A percentile compares a stretch with the other conserved stretches of the same genome.
Evolutionary conservation across 2,797 vertebrate genomes (phyloP).

Genomic region (Neomorphus geoffroyi): DNA sequence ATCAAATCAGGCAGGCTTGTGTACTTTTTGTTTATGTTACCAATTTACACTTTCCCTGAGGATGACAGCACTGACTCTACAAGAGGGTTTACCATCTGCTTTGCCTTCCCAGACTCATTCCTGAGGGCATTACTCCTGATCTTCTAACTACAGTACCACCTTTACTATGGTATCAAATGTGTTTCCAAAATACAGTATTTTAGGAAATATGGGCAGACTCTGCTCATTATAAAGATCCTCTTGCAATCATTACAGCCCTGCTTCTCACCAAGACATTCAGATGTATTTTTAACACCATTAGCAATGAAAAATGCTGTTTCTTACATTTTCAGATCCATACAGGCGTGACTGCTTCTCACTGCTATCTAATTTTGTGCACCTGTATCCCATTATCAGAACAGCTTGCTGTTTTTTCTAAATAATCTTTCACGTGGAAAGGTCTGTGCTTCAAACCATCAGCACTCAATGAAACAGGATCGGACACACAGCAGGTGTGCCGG

Average conservation of each 20-base stretch:
- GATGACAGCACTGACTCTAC: not conserved
- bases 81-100: not conserved
- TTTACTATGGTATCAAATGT: not conserved
- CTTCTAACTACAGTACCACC: not conserved
- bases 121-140: not conserved
- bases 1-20: not conserved
- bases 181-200: not conserved
- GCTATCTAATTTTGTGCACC: not conserved
- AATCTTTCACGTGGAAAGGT: not conserved
- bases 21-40: not conserved
- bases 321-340: not conserved
- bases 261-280: not conserved
- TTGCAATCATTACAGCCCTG: not conserved
- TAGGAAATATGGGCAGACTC: not conserved
- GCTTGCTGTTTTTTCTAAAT: not conserved
- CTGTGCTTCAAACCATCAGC: not conserved
- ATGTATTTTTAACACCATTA: not conserved
- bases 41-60: not conserved
- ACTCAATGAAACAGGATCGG: not conserved
- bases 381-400: conserved; percentile 2
- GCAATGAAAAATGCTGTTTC: not conserved
- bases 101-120: not conserved
- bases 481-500: fast-evolving
- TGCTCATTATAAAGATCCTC: not conserved
- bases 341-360: not conserved